phyloP scores from a whole-genome alignment of 2,797 vertebrate species.

The Rhinella marina region DNA sequence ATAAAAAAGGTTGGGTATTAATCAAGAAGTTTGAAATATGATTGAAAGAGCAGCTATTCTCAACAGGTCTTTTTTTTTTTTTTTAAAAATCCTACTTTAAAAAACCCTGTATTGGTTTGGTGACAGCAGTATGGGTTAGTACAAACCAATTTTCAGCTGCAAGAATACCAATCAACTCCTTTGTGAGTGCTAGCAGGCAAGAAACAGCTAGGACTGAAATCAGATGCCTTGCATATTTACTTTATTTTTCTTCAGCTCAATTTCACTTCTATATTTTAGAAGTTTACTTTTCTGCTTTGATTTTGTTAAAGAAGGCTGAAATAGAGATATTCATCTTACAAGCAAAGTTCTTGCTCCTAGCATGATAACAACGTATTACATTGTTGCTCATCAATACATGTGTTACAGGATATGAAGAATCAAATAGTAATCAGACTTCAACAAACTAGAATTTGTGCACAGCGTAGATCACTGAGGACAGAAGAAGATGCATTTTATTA shows the following conservation, averaged over 20 bases:
- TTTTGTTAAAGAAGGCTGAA: neutral
- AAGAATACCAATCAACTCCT: conserved; percentile 46
- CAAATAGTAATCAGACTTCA: neutral
- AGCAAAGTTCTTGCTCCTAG: neutral
- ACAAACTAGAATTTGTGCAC: neutral
- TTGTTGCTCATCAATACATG: neutral
- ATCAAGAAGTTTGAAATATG: conserved; percentile 65
- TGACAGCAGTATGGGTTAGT: neutral
- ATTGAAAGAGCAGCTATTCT: conserved; percentile 60
- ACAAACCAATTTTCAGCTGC: conserved; percentile 47
- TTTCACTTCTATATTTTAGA: conserved; percentile 11
- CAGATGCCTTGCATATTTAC: conserved; percentile 38
- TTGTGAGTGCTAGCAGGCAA: conserved; percentile 43
- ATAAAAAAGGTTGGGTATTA: conserved; percentile 61
- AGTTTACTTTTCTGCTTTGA: conserved; percentile 34
- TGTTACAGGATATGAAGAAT: neutral
- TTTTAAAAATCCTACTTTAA: neutral
- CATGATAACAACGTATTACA: neutral
- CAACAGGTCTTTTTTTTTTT: conserved; percentile 44
- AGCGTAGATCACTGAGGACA: neutral
- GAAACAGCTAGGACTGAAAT: conserved; percentile 1
- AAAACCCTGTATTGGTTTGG: conserved; percentile 20
- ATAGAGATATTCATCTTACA: neutral
- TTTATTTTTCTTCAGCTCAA: conserved; percentile 21
- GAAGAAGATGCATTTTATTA: neutral